A percentile compares a stretch with the other conserved stretches of the same genome.
Evolutionary conservation across 2,888 invertebrate species (phyloP).

Genomic region (Salpingus planirostris): DNA sequence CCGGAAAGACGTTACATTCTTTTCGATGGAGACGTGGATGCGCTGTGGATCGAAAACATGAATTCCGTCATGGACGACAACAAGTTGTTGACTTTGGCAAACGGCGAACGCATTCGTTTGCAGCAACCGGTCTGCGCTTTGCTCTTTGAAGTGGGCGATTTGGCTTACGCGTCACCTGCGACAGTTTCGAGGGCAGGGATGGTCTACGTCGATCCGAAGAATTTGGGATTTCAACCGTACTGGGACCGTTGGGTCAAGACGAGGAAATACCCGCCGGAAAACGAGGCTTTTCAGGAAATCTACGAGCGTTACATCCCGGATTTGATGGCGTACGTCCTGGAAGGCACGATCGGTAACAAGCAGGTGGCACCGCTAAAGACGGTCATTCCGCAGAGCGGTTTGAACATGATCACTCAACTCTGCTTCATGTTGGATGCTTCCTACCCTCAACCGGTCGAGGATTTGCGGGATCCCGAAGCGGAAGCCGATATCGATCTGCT

Average conservation of each 20-base stretch:
- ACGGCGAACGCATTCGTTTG: conserved; percentile 79
- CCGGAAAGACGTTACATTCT: conserved; percentile 70
- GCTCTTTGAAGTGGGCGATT: conserved; percentile 83
- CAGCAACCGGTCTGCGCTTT: conserved; percentile 74
- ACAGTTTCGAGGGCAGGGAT: conserved; percentile 85
- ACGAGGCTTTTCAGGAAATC: conserved; percentile 44
- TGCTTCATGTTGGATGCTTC: conserved; percentile 72
- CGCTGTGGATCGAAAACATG: conserved; percentile 95
- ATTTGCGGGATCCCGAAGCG: conserved; percentile 42
- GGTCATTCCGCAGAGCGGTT: conserved; percentile 74
- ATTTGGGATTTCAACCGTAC: conserved; percentile 75
- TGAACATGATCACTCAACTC: conserved; percentile 82
- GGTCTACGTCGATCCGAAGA: conserved; percentile 87
- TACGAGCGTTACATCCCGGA: conserved; percentile 70
- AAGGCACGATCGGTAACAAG: conserved; percentile 61
- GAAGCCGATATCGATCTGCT: conserved; percentile 51
- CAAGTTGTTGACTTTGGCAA: conserved; percentile 78
- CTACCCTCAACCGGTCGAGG: conserved; percentile 41
- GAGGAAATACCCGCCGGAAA: conserved; percentile 45
- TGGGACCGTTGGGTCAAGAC: conserved; percentile 74
- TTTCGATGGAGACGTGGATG: conserved; percentile 91
- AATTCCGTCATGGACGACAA: conserved; percentile 97
- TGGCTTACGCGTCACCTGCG: conserved; percentile 86
- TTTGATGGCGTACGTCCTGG: conserved; percentile 59
- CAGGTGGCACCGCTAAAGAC: conserved; percentile 66